Percentiles rank a stretch among this genome's conserved stretches.
Evolutionary conservation across 2,888 invertebrate genomes (phyloP).

Genomic region (Rotaria socialis): DNA sequence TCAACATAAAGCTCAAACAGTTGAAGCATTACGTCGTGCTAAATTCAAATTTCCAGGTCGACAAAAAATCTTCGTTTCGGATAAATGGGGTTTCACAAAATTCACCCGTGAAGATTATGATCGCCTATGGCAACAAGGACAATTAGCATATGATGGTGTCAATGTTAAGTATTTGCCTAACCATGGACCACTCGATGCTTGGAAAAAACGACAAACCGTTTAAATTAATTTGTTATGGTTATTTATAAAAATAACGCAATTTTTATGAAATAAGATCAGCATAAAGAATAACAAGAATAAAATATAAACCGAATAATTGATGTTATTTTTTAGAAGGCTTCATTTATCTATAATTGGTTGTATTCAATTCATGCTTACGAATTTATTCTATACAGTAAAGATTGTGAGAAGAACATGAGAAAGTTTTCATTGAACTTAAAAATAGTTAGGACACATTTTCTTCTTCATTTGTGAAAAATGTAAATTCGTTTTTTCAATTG

Average conservation of each 20-base stretch:
- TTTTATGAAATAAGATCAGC: constrained; percentile 5
- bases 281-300: constrained; percentile 6
- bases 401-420: too few species aligned
- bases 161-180: constrained; percentile 88
- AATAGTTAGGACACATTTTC: too few species aligned
- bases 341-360: background rate
- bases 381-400: background rate
- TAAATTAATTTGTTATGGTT: background rate
- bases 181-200: constrained; percentile 84
- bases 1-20: constrained; percentile 86
- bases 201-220: constrained; percentile 69
- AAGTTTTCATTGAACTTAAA: too few species aligned
- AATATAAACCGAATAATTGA: background rate
- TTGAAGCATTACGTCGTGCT: constrained; percentile 95
- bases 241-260: background rate
- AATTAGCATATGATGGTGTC: constrained; percentile 84
- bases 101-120: constrained; percentile 86
- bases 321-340: background rate
- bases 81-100: constrained; percentile 98
- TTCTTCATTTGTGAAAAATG: too few species aligned
- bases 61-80: constrained; percentile 96
- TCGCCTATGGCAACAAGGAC: constrained; percentile 73
- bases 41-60: constrained; percentile 99
- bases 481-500: too few species aligned
- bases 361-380: background rate